These are phyloP conservation scores for Scrobipalpa atriplicella DNA, from an alignment of 2,888 invertebrate genomes.

Conservation along the genomic window DNA sequence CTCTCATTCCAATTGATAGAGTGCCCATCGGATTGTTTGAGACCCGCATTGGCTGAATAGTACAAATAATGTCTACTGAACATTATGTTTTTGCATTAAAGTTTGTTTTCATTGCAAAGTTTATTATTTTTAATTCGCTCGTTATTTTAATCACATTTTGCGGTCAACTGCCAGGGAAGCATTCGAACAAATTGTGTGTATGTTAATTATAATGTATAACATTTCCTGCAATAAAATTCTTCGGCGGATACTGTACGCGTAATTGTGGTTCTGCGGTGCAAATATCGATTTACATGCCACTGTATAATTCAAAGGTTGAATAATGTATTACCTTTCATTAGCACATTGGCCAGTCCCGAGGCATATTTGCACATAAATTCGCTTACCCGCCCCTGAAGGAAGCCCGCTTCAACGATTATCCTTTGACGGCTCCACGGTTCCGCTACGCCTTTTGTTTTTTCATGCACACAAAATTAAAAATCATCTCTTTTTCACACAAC, in stretches of 20 bases:
- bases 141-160: not conserved
- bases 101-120: not conserved
- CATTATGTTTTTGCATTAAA: not conserved
- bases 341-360: conserved; percentile 78
- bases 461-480: conserved; percentile 39
- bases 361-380: conserved; percentile 82
- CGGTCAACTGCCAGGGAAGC: conserved; percentile 8
- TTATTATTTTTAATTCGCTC: not conserved
- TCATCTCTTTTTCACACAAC: conserved; percentile 3
- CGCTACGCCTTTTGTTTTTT: conserved; percentile 56
- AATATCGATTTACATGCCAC: conserved; percentile 82
- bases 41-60: not conserved
- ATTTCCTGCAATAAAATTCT: conserved; percentile 26
- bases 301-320: conserved; percentile 82
- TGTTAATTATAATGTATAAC: conserved; percentile 9
- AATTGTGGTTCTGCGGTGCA: conserved; percentile 78
- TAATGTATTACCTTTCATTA: conserved; percentile 83
- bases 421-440: conserved; percentile 56
- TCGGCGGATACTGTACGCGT: conserved; percentile 41
- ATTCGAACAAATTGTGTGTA: conserved; percentile 4
- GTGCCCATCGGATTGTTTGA: conserved; percentile 12
- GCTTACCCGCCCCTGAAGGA: conserved; percentile 73
- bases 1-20: conserved; percentile 17
- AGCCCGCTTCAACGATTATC: conserved; percentile 74
- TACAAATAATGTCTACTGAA: conserved; percentile 2